phyloP scores from a whole-genome alignment of 1,140 invertebrate species.

The Nylanderia fulva region DNA sequence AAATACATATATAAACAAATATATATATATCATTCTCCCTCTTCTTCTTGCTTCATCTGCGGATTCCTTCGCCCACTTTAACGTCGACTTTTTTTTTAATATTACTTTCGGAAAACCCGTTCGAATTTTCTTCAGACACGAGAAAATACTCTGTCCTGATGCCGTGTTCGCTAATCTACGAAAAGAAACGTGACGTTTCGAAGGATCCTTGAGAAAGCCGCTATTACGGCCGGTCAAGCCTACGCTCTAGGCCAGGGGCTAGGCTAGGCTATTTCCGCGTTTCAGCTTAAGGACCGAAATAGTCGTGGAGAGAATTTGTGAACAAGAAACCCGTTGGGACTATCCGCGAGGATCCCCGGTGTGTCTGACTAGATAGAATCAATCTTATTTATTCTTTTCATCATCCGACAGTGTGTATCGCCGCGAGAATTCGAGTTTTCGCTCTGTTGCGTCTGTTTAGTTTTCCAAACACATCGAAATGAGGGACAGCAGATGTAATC shows the following conservation, averaged over 20 bases:
- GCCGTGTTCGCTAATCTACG: not conserved
- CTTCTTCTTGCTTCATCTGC: not conserved
- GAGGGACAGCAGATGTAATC: constrained; percentile 10
- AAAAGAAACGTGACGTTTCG: constrained; percentile 58
- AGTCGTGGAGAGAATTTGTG: constrained; percentile 72
- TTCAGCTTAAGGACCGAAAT: constrained; percentile 81
- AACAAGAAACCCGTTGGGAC: constrained; percentile 60
- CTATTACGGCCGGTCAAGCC: constrained; percentile 79
- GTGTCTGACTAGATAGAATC: not conserved
- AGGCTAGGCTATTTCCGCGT: constrained; percentile 81
- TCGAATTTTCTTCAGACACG: not conserved
- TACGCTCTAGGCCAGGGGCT: constrained; percentile 83
- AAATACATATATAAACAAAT: too few species aligned
- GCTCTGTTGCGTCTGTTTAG: not conserved
- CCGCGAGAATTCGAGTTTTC: constrained; percentile 2
- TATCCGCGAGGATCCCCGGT: constrained; percentile 14
- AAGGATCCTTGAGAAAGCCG: constrained; percentile 75
- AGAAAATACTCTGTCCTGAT: not conserved
- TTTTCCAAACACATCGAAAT: constrained; percentile 27
- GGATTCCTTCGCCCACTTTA: not conserved
- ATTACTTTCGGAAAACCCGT: not conserved
- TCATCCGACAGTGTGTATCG: not conserved
- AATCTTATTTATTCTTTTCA: constrained; percentile 44
- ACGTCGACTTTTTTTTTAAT: not conserved
- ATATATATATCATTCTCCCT: not conserved